These are phyloP conservation scores for Phyllostomus hastatus DNA, from an alignment of 2,113 vertebrate species.

Conservation along the genomic window DNA sequence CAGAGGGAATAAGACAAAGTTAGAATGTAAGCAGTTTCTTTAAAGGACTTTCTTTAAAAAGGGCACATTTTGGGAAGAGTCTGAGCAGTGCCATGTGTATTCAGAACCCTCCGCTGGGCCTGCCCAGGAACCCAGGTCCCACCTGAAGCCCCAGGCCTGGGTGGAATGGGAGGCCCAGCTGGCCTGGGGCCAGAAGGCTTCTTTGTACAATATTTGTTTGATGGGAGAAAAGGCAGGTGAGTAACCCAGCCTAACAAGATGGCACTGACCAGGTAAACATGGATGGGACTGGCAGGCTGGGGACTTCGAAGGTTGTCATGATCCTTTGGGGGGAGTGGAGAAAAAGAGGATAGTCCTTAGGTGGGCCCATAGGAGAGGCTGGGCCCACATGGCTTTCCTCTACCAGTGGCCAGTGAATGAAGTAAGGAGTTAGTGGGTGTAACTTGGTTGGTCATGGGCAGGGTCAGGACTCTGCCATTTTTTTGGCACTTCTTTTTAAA, in stretches of 20 bases:
- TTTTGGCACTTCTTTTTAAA: too few species aligned
- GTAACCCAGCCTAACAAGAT: neutral
- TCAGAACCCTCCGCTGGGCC: neutral
- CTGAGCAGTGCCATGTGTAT: neutral
- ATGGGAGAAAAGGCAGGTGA: neutral
- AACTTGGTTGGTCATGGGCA: neutral
- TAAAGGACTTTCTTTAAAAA: neutral
- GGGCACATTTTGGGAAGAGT: neutral
- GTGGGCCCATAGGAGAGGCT: neutral
- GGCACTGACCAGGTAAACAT: neutral
- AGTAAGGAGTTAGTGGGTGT: rapidly evolving
- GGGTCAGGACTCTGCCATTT: neutral
- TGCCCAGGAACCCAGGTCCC: neutral
- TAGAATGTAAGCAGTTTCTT: neutral
- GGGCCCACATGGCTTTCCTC: neutral
- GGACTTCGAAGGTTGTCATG: neutral
- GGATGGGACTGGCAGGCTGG: neutral
- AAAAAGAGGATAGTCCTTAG: neutral
- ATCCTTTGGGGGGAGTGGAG: neutral
- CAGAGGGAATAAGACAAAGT: neutral
- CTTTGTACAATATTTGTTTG: neutral
- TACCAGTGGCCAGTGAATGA: rapidly evolving
- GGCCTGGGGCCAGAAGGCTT: rapidly evolving
- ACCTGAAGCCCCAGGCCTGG: neutral
- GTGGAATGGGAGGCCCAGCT: too few species aligned